Percentiles rank a stretch among this genome's conserved stretches.
phyloP scores from a whole-genome alignment of 2,888 invertebrate genomes.

The Thera britannica region DNA sequence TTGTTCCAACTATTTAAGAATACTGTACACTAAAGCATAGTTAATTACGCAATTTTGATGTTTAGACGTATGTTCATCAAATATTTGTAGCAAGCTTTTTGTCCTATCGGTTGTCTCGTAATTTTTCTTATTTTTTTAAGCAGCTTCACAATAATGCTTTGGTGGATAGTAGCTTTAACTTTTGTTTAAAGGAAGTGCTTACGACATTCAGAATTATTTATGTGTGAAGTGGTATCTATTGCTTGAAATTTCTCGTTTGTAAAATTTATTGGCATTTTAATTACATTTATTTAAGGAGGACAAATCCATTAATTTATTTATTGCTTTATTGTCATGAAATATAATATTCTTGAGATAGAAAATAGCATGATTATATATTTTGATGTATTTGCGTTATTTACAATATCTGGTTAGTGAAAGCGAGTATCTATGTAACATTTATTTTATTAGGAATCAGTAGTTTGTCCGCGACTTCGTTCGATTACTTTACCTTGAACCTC shows the following conservation, averaged over 20 bases:
- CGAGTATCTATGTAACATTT: slow-evolving; percentile 8
- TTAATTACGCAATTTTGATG: background rate
- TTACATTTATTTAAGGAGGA: slow-evolving; percentile 33
- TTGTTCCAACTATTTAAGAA: slow-evolving; percentile 24
- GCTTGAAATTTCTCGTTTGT: slow-evolving; percentile 35
- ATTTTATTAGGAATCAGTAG: slow-evolving; percentile 9
- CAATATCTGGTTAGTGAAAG: slow-evolving; percentile 20
- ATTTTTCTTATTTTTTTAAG: background rate
- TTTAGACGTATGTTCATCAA: background rate
- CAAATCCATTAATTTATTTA: slow-evolving; percentile 33
- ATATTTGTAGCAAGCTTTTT: too few relatives aligned
- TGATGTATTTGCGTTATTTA: slow-evolving; percentile 26
- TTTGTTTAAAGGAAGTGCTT: slow-evolving; percentile 35
- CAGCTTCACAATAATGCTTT: slow-evolving; percentile 3
- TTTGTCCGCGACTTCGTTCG: background rate
- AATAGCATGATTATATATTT: slow-evolving; percentile 15
- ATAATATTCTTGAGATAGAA: slow-evolving; percentile 23
- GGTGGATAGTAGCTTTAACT: slow-evolving; percentile 12
- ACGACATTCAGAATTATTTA: slow-evolving; percentile 33
- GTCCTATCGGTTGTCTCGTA: background rate
- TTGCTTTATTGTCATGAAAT: slow-evolving; percentile 35
- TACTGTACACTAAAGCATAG: slow-evolving; percentile 11
- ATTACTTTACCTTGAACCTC: too few relatives aligned
- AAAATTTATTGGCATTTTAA: slow-evolving; percentile 35
- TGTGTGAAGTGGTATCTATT: slow-evolving; percentile 32